These are phyloP conservation scores for Girardinichthys multiradiatus DNA, from an alignment of 2,113 vertebrate species.

Conservation along the genomic window DNA sequence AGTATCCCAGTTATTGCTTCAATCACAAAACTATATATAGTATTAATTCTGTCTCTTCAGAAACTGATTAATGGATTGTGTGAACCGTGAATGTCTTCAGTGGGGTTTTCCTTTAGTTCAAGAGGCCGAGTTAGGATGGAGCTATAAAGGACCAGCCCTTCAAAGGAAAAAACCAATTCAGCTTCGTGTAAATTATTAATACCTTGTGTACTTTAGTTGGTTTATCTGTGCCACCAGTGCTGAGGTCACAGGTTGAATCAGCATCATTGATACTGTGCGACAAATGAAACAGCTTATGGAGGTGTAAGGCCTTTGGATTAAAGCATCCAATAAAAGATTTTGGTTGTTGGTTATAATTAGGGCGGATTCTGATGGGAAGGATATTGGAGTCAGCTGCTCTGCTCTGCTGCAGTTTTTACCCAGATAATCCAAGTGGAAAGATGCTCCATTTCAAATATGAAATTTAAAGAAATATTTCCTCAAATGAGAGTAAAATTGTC, in stretches of 20 bases:
- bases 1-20: constrained; percentile 9
- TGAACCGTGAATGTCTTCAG: background rate
- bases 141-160: constrained; percentile 20
- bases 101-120: constrained; percentile 7
- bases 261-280: background rate
- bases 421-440: constrained; percentile 9
- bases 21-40: constrained; percentile 1
- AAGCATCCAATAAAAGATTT: constrained; percentile 24
- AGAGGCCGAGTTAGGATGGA: constrained; percentile 10
- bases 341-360: constrained; percentile 44
- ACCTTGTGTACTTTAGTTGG: constrained; percentile 48
- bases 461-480: too few species aligned
- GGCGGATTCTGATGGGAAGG: background rate
- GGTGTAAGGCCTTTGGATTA: constrained; percentile 24
- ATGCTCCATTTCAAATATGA: background rate
- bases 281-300: constrained; percentile 7
- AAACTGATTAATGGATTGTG: background rate
- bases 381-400: constrained; percentile 56
- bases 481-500: too few species aligned
- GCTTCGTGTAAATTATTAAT: constrained; percentile 67
- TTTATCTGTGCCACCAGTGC: constrained; percentile 31
- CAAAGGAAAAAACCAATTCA: constrained; percentile 41
- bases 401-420: constrained; percentile 27
- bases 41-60: background rate
- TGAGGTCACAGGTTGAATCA: constrained; percentile 32